Base-by-base conservation (phyloP, 2,888 invertebrate genomes). In the Zeuzera pyrina region DNA sequence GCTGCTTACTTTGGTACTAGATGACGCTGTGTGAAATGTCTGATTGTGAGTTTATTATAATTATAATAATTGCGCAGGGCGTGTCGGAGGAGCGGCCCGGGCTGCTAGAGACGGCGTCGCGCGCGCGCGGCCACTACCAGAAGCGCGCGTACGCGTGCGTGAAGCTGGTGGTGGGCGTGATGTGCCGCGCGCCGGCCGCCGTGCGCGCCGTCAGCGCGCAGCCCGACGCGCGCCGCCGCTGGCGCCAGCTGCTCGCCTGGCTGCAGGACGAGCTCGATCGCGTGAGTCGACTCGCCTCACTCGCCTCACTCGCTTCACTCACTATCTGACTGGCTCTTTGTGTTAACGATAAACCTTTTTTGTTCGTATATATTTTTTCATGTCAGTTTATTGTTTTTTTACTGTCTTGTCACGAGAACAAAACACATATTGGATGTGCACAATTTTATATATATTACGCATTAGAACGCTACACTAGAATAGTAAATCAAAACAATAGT, bases 121-220 rank as follows among this genome's bases (percentile, higher is more conserved):
- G 94, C 39, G 93, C 95, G 36, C 97, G 96, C 76, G 93, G 91
- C 43, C 95, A 97, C 78, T 96, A 97, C 78, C 97, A 97, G 74
- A 97, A 97, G 79, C 87, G 97, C 44, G 95, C 97, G 42, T 98
- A 98, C 84, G 95, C 97, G 73, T 97, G 97, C 79, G 94, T 98
- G 42, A 98, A 98, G 84, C 93, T 95, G 66, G 88, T 98, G 84
- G 97, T 97, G 42, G 89, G 91, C 48, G 86, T 97, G 43, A 95
- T 97, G 85, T 89, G 90, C 52, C 91, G 93, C 71, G 94, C 95
- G 68, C 88, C 89, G 34, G 86, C 89, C 38, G 95, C 95, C 13
- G 87, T 91, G 55, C 88, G 90, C 57, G 89, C 96, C 76, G 86
- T 97, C 49, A 89, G 91, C 60, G 87, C 88, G 38, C 91, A 91